phyloP scores from a whole-genome alignment of 2,113 vertebrate species.

The Cyanoramphus novaezelandiae region DNA sequence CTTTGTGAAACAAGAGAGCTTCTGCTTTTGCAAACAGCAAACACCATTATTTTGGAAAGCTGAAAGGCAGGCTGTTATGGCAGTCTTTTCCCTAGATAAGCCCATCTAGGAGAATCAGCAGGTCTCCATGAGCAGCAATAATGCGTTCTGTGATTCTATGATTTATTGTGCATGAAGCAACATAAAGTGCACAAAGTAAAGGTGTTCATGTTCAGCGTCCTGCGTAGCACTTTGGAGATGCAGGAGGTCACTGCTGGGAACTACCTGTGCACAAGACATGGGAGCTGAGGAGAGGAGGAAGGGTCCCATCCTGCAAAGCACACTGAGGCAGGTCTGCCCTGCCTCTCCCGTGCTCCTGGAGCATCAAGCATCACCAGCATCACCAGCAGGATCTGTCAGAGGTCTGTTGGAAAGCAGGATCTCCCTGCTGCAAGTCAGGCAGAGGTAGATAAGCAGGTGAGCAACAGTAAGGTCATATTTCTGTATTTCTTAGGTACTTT shows the following conservation, averaged over 20 bases:
- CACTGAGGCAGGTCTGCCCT: not conserved
- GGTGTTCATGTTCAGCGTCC: not conserved
- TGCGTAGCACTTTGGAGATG: not conserved
- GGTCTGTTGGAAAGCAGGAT: not conserved
- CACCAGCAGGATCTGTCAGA: not conserved
- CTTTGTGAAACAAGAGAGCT: not conserved
- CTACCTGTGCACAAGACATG: rapidly evolving
- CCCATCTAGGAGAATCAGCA: not conserved
- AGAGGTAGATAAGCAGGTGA: not conserved
- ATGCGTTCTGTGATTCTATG: not conserved
- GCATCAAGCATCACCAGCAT: not conserved
- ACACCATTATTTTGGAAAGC: not conserved
- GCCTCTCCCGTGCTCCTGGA: not conserved
- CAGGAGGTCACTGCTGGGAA: not conserved
- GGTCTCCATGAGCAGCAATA: not conserved
- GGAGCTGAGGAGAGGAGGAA: not conserved
- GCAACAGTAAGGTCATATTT: not conserved
- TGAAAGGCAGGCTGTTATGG: not conserved
- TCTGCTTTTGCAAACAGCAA: not conserved
- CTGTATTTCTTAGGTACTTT: not conserved
- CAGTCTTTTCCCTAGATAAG: not conserved
- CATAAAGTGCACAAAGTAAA: not conserved
- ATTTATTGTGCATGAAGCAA: not conserved
- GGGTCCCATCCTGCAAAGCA: not conserved
- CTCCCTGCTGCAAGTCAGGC: not conserved